A percentile compares a stretch with the other conserved stretches of the same genome.
phyloP scores from a whole-genome alignment of 2,797 vertebrate genomes.

The Echeneis naucrates region DNA sequence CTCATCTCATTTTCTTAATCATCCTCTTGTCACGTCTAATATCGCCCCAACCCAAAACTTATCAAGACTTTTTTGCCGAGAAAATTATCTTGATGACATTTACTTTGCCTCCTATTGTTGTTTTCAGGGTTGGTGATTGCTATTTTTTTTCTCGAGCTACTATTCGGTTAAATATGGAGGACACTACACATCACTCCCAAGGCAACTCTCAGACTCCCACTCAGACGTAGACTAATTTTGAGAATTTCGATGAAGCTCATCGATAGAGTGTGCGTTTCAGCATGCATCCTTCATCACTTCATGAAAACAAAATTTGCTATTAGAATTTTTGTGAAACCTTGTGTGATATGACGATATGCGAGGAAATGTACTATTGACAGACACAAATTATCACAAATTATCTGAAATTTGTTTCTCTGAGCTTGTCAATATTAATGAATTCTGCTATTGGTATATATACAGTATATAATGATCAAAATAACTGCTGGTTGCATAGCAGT shows the following conservation, averaged over 20 bases:
- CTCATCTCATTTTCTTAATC: neutral
- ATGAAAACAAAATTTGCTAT: neutral
- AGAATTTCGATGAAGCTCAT: slow-evolving; percentile 8
- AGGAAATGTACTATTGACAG: neutral
- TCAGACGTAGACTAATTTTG: slow-evolving; percentile 1
- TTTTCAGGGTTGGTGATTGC: slow-evolving; percentile 15
- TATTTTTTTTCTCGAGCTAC: neutral
- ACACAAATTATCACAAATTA: neutral
- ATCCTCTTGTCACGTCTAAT: slow-evolving; percentile 7
- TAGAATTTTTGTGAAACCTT: neutral
- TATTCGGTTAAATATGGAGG: neutral
- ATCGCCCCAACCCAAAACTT: slow-evolving; percentile 6
- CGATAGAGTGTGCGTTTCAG: neutral
- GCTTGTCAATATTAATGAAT: no score
- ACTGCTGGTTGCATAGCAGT: no score
- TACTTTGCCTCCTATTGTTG: neutral
- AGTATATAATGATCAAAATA: no score
- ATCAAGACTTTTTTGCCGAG: slow-evolving; percentile 17
- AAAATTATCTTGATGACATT: slow-evolving; percentile 23
- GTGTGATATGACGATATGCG: neutral
- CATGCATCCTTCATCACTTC: neutral
- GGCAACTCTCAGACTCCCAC: neutral
- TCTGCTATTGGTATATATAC: no score
- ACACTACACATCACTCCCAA: neutral
- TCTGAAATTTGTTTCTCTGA: neutral